Evolutionary conservation across 2,113 vertebrate genomes (phyloP), one percentile per base, ranked within the genome.

Genomic region (Indicator indicator): DNA sequence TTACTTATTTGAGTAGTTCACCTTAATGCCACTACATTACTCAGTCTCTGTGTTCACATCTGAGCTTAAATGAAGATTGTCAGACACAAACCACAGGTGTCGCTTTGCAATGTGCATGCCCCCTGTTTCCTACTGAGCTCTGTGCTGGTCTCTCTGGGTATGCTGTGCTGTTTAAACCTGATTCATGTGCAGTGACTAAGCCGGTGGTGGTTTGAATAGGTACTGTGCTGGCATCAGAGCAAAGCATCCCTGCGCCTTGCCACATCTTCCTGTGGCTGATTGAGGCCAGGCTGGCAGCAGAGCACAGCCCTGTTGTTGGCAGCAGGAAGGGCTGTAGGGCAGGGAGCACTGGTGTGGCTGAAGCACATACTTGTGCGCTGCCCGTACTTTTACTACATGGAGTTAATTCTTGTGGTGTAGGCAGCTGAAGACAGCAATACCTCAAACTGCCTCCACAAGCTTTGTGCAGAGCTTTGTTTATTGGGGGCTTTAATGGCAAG

Each of bases 361-460:
- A 32, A 46, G 44, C 9, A 1, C 0, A 1, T 60, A 16, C 2
- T 6, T 38, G 33, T n/a, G 38, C 42, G 55, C 38, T 54, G 15
- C 75, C 38, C 11, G 4, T 30, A 16, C 20, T 27, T 16, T 8
- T 23, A 5, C 24, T 54, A 5, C 2, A 0, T 9, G 17, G 15
- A 62, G 19, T 36, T 13, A 11, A 46, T 71, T 11, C 21, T 33
- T 9, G 3, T 46, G 40, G 11, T 9, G 13, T 20, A 27, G 36
- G 16, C 38, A 32, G 28, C 55, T 73, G 55, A 65, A 72, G 76
- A 73, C 73, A 77, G 2, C 7, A 42, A 33, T 12, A 38, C 74
- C 17, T 33, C 26, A 5, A 52, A 56, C 6, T 70, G 73, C 62
- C 59, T 64, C 76, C 23, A 17, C 42, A 18, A 33, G 64, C 27